These are phyloP conservation scores for Marasmarcha lunaedactyla DNA, from an alignment of 2,888 invertebrate species.

Conservation along the genomic window DNA sequence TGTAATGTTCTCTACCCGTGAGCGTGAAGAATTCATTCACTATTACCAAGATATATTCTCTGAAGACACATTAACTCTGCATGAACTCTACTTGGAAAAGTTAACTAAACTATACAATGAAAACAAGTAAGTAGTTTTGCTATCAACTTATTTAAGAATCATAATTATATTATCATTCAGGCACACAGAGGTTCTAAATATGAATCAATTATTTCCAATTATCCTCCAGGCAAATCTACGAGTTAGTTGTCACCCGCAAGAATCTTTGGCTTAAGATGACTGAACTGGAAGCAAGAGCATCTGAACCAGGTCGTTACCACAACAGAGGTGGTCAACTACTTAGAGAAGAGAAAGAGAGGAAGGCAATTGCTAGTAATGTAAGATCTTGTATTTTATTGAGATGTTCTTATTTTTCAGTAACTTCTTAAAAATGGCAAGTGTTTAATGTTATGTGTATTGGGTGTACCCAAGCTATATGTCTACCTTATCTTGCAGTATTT, in stretches of 20 bases:
- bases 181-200: no score
- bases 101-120: conserved; percentile 74
- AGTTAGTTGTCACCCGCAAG: conserved; percentile 74
- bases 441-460: no score
- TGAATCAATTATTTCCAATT: no score
- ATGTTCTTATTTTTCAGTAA: no score
- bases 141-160: no score
- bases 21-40: conserved; percentile 73
- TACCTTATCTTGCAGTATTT: no score
- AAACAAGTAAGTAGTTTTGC: conserved; percentile 64
- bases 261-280: conserved; percentile 81
- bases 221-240: conserved; percentile 69
- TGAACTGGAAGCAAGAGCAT: conserved; percentile 79
- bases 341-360: conserved; percentile 89
- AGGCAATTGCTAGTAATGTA: conserved; percentile 73
- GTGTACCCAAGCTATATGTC: no score
- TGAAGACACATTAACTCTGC: conserved; percentile 82
- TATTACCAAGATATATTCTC: conserved; percentile 77
- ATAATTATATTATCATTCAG: no score
- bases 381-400: no score
- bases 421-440: no score
- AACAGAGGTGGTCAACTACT: conserved; percentile 90
- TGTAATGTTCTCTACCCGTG: conserved; percentile 75
- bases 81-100: conserved; percentile 82
- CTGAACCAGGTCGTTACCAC: conserved; percentile 85